phyloP scores from a whole-genome alignment of 2,888 invertebrate genomes.

The Morpho deidamia region DNA sequence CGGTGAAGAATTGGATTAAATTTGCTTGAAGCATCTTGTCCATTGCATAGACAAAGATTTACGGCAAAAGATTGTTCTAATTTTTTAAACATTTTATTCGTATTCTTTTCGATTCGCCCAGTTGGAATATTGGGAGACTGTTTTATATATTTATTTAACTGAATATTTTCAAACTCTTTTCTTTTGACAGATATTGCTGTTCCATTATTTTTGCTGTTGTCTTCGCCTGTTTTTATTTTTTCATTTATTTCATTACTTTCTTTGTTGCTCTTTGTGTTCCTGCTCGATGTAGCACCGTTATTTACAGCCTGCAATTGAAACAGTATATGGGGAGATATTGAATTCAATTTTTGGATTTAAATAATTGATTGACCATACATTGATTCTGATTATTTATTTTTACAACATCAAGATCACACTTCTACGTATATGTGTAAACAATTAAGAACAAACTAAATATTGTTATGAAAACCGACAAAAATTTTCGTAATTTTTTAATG shows the following conservation, averaged over 20 bases:
- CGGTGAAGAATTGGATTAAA: slow-evolving; percentile 16
- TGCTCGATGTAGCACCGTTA: slow-evolving; percentile 4
- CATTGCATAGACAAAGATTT: slow-evolving; percentile 53
- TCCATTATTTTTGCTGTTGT: neutral
- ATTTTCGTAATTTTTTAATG: too few species aligned
- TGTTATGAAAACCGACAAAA: too few species aligned
- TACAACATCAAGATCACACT: too few species aligned
- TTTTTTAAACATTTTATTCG: slow-evolving; percentile 26
- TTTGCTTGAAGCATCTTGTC: slow-evolving; percentile 33
- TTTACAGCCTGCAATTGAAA: slow-evolving; percentile 11
- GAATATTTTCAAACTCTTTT: neutral
- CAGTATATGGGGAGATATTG: too few species aligned
- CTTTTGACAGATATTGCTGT: neutral
- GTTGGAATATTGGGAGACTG: slow-evolving; percentile 9
- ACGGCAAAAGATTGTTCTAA: slow-evolving; percentile 45
- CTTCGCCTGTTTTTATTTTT: neutral
- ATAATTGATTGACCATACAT: too few species aligned
- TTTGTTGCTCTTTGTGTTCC: slow-evolving; percentile 6
- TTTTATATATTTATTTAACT: slow-evolving; percentile 8
- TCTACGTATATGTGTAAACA: too few species aligned
- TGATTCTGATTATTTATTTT: too few species aligned
- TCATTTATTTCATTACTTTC: slow-evolving; percentile 6
- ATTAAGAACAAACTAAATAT: too few species aligned
- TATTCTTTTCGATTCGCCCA: slow-evolving; percentile 15
- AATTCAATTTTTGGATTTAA: too few species aligned